Evolutionary conservation across 2,888 invertebrate genomes (phyloP).

Genomic region (Eupithecia exiguata): DNA sequence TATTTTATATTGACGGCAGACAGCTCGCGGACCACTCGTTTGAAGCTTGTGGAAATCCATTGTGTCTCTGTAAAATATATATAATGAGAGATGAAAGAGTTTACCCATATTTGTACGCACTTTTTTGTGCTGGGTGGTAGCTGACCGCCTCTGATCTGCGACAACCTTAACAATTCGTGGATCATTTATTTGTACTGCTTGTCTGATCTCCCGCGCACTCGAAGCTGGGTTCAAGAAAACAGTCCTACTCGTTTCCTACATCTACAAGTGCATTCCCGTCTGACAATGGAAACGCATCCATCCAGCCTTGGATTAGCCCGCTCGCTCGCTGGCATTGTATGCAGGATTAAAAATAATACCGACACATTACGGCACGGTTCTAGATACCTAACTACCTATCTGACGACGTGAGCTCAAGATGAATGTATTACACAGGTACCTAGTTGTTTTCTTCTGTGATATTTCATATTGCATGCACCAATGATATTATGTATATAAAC

Average conservation of each 20-base stretch:
- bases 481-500: too few relatives aligned
- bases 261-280: not conserved
- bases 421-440: not conserved
- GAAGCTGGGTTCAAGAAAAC: not conserved
- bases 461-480: slow-evolving; percentile 12
- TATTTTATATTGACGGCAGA: too few relatives aligned
- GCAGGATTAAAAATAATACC: slow-evolving; percentile 68
- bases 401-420: slow-evolving; percentile 36
- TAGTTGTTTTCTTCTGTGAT: not conserved
- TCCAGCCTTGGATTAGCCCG: slow-evolving; percentile 59
- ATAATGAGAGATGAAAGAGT: too few relatives aligned
- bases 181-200: not conserved
- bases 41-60: too few relatives aligned
- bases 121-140: too few relatives aligned
- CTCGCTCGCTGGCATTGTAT: slow-evolving; percentile 58
- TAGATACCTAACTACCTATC: slow-evolving; percentile 20
- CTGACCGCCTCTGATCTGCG: too few relatives aligned
- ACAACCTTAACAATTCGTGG: too few relatives aligned
- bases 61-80: too few relatives aligned
- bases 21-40: too few relatives aligned
- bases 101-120: too few relatives aligned
- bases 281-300: slow-evolving; percentile 40
- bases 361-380: slow-evolving; percentile 25
- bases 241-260: too few relatives aligned
- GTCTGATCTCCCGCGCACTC: not conserved